Percentiles rank a stretch among this genome's conserved stretches.
Evolutionary conservation across 64 coral and sea anemone species (phyloP).

Genomic region (Montipora cactus): DNA sequence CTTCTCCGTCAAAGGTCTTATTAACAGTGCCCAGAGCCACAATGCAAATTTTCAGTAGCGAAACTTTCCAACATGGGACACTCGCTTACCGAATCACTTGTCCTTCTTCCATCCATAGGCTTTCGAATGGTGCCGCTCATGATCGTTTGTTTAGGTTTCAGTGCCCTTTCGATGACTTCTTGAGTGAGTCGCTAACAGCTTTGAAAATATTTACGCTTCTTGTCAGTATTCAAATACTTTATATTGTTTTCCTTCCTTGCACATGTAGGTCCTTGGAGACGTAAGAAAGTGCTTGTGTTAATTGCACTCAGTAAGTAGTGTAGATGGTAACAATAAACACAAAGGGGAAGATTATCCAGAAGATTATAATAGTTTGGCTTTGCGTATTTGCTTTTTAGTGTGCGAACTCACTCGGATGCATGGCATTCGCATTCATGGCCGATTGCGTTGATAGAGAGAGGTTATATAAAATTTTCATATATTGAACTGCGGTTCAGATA

Average conservation of each 20-base stretch:
- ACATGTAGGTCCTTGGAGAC: not conserved
- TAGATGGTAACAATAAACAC: not conserved
- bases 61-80: no score
- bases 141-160: not conserved
- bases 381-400: not conserved
- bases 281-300: not conserved
- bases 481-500: no score
- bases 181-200: not conserved
- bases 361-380: not conserved
- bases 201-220: not conserved
- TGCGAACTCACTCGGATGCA: no score
- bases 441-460: no score
- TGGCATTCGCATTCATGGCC: no score
- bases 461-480: no score
- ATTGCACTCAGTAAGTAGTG: not conserved
- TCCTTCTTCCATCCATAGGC: not conserved
- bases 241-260: slow-evolving; percentile 12
- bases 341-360: not conserved
- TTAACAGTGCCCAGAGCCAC: no score
- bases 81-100: not conserved
- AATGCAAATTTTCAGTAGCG: no score
- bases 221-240: not conserved
- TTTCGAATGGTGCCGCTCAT: not conserved
- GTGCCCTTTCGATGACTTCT: not conserved
- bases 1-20: no score